Conservation (phyloP, 2,888 invertebrate genomes). For the Macrophya annulata region DNA sequence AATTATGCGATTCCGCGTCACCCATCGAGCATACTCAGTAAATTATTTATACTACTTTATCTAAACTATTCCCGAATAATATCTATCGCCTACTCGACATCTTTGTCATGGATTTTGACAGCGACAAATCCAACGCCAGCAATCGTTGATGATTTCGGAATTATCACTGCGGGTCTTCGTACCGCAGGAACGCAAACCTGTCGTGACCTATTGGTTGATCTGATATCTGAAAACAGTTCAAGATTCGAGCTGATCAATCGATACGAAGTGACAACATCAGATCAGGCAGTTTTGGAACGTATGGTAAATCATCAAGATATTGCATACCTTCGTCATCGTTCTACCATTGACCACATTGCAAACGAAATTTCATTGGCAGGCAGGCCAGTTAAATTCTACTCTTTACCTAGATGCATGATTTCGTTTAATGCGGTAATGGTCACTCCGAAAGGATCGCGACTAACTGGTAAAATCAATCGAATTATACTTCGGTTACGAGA, state of each 20-base stretch:
- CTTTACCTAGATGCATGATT: neutral
- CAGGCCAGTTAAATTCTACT: neutral
- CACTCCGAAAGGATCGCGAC: neutral
- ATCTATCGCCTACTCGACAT: constrained; percentile 29
- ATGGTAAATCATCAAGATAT: neutral
- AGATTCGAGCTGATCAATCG: constrained; percentile 7
- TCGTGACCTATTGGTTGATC: neutral
- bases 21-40: neutral
- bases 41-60: neutral
- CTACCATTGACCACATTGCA: neutral
- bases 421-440: constrained; percentile 30
- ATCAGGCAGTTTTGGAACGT: neutral
- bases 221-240: neutral
- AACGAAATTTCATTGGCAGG: neutral
- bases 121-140: neutral
- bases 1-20: neutral
- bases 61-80: constrained; percentile 12
- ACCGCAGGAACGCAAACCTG: neutral
- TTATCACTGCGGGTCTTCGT: constrained; percentile 4
- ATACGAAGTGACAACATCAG: neutral
- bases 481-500: neutral
- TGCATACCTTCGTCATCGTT: constrained; percentile 30
- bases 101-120: constrained; percentile 14
- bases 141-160: constrained; percentile 9
- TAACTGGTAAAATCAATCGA: neutral